These are phyloP conservation scores for Chlorops oryzae DNA, from an alignment of 1,140 invertebrate species.

Conservation along the genomic window DNA sequence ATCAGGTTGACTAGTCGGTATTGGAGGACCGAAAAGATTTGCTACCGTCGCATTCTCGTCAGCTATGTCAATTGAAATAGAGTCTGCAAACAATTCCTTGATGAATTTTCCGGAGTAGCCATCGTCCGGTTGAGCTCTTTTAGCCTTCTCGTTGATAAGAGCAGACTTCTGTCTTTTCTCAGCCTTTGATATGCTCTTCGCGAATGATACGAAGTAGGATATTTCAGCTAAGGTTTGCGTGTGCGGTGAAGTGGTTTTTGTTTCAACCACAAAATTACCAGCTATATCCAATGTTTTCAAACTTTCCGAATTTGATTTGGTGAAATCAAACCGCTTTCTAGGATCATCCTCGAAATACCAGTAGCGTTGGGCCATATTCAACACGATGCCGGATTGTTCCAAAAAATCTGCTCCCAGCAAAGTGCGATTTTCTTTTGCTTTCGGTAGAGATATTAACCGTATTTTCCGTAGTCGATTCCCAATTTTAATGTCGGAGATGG, in stretches of 20 bases:
- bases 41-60: no score
- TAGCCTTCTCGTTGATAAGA: no score
- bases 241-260: no score
- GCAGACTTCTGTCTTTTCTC: no score
- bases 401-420: conserved; percentile 14
- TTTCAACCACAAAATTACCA: no score
- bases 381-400: conserved; percentile 12
- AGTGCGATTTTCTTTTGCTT: conserved; percentile 8
- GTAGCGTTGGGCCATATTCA: conserved; percentile 9
- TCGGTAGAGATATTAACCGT: conserved; percentile 10
- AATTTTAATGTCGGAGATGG: conserved; percentile 9
- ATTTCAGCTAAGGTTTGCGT: neutral
- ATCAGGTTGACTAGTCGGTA: no score
- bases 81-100: no score
- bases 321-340: conserved; percentile 10
- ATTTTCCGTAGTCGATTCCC: conserved; percentile 8
- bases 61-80: no score
- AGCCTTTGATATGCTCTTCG: no score
- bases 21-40: no score
- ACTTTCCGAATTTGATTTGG: neutral
- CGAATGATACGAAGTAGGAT: conserved; percentile 4
- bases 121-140: no score
- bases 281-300: neutral
- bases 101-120: no score
- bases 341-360: conserved; percentile 12